Evolutionary conservation across 1,140 invertebrate species (phyloP).

Genomic region (Probaryconus sp.): DNA sequence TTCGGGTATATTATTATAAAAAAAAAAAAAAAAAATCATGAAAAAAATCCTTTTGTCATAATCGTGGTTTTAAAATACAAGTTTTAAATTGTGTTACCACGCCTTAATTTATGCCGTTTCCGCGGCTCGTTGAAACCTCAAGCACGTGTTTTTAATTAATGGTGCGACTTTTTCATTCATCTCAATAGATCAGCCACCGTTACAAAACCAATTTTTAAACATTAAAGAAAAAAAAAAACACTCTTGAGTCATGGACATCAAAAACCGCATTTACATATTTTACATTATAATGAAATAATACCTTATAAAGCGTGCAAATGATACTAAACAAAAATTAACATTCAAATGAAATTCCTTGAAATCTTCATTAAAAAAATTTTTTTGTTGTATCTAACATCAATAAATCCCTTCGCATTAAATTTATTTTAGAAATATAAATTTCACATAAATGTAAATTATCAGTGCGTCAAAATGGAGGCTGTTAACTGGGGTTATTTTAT

Average conservation of each 20-base stretch:
- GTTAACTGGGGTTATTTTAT: too few species aligned
- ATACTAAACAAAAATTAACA: conserved; percentile 1
- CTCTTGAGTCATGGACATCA: background rate
- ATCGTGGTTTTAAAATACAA: conserved; percentile 14
- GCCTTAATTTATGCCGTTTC: conserved; percentile 30
- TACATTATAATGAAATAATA: conserved; percentile 9
- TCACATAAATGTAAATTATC: too few species aligned
- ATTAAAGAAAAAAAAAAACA: conserved; percentile 7
- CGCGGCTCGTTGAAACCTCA: background rate
- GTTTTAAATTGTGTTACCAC: conserved; percentile 16
- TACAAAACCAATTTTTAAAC: conserved; percentile 25
- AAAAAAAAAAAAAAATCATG: too few species aligned
- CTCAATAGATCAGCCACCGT: conserved; percentile 6
- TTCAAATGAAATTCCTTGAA: conserved; percentile 1
- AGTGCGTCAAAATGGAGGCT: too few species aligned
- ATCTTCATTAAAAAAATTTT: conserved; percentile 1
- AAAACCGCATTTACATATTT: conserved; percentile 21
- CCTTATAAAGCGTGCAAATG: too few species aligned
- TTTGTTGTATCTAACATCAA: too few species aligned
- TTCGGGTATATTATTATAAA: too few species aligned
- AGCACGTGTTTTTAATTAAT: conserved; percentile 40
- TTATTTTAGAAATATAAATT: too few species aligned
- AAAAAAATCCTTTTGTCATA: too few species aligned
- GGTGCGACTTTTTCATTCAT: conserved; percentile 6
- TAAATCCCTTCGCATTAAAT: too few species aligned